Base-by-base conservation (phyloP, 2,113 vertebrate genomes). In the Chlorodrepanis virens region DNA sequence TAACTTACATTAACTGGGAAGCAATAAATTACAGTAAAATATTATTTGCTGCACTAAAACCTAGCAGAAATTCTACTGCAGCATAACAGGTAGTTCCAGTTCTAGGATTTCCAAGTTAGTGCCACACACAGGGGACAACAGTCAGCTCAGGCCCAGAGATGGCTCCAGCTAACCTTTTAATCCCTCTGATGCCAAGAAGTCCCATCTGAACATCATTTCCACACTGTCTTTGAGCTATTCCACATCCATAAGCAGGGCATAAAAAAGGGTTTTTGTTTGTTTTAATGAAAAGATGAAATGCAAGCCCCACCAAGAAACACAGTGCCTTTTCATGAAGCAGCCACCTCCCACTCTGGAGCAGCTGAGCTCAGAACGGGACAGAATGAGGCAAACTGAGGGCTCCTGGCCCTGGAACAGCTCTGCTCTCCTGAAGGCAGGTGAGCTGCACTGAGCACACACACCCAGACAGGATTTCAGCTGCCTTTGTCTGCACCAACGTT, bases 1-100 rank as follows among this genome's bases (percentile, higher is more conserved):
- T 61, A 94, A 93, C 31, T 80, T 87, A 29, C 14, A 87, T 91
- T 92, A 92, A 89, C 60, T 87, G 19, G 37, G 40, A 96, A 88
- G 60, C 35, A 88, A 13, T 76, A 89, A 74, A 25, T 78, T 71
- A 71, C 8, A 78, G 49, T 50, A 64, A 91, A 94, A 60, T 27
- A 77, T 6, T 3, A 85, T 65, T 89, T 86, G 14, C 54, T 86
- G 44, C 90, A 56, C 37, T 86, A 50, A 95, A 83, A 67, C 39
- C 42, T 13, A 70, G 33, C 23, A 83, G 56, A 87, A 95, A 83
- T 83, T 83, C 52, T 75, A 9, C 49, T 63, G 22, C 54, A 88
- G 22, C 11, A 5, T 6, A 22, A 28, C 44, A 83, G 63, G 61
- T 63, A 71, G 15, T 16, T 85, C 33, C 39, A 86, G 2, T 31